A percentile compares a stretch with the other conserved stretches of the same genome.
These are phyloP conservation scores for Eudemis profundana DNA, from an alignment of 2,888 invertebrate species.

Conservation along the genomic window DNA sequence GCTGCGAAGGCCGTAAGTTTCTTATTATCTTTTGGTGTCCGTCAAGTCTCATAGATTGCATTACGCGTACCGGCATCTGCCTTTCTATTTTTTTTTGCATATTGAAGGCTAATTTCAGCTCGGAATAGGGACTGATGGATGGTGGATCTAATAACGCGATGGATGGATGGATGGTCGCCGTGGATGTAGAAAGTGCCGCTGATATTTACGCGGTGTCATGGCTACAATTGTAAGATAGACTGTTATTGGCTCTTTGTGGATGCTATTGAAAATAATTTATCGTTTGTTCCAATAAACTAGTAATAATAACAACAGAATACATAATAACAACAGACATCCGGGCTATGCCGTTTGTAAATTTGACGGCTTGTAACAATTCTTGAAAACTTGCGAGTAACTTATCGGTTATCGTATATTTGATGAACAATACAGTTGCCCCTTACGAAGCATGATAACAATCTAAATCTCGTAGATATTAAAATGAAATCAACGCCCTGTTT, in stretches of 20 bases:
- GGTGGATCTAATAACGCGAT: conserved; percentile 31
- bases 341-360: no score
- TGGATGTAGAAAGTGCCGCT: conserved; percentile 50
- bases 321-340: no score
- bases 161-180: conserved; percentile 38
- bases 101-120: conserved; percentile 42
- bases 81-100: conserved; percentile 60
- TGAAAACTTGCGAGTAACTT: no score
- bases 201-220: conserved; percentile 47
- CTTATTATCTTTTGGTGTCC: conserved; percentile 1
- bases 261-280: neutral
- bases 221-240: conserved; percentile 43
- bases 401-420: no score
- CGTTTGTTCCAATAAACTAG: no score
- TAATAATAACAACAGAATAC: no score
- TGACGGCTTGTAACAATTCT: no score
- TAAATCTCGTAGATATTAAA: neutral
- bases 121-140: conserved; percentile 32
- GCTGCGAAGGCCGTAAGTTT: neutral
- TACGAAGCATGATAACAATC: neutral
- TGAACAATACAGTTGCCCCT: neutral
- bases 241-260: conserved; percentile 15
- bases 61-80: conserved; percentile 56
- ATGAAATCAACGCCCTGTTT: neutral
- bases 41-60: conserved; percentile 57